Evolutionary conservation across 2,888 invertebrate species (phyloP).

Genomic region (Drosophila cognata): DNA sequence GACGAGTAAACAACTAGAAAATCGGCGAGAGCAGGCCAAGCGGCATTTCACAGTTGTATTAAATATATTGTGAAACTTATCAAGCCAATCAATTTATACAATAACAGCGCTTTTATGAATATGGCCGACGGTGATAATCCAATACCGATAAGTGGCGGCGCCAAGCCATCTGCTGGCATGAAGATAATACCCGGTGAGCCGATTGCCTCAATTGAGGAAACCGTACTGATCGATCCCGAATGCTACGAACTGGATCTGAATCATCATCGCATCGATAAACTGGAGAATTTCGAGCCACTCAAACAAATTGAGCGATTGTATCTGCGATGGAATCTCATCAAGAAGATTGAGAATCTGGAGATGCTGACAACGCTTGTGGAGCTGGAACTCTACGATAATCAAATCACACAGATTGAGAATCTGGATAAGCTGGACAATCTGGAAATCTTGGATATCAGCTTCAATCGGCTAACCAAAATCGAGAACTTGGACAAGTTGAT

Average conservation of each 20-base stretch:
- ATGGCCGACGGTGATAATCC: constrained; percentile 70
- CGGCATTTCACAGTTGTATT: constrained; percentile 41
- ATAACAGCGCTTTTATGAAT: constrained; percentile 33
- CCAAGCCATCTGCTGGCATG: constrained; percentile 54
- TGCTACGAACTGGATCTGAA: constrained; percentile 91
- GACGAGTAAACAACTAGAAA: constrained; percentile 29
- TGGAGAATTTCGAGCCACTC: constrained; percentile 93
- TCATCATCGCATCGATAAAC: constrained; percentile 93
- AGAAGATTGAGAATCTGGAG: constrained; percentile 95
- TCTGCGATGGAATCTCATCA: constrained; percentile 97
- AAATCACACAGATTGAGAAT: constrained; percentile 96
- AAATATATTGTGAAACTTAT: constrained; percentile 13
- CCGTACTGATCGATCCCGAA: constrained; percentile 83
- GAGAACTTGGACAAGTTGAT: constrained; percentile 91
- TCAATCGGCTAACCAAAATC: constrained; percentile 96
- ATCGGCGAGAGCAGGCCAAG: constrained; percentile 40
- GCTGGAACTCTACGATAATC: constrained; percentile 98
- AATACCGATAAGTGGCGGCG: constrained; percentile 17
- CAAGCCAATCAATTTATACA: constrained; percentile 7
- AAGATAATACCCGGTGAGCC: constrained; percentile 68
- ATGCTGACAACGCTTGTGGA: constrained; percentile 92
- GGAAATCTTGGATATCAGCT: constrained; percentile 96
- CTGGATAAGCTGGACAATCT: constrained; percentile 94
- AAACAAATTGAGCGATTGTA: constrained; percentile 91
- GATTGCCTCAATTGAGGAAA: constrained; percentile 80